Evolutionary conservation across 1,140 invertebrate genomes (phyloP).

Genomic region (Drosophila lacertosa): DNA sequence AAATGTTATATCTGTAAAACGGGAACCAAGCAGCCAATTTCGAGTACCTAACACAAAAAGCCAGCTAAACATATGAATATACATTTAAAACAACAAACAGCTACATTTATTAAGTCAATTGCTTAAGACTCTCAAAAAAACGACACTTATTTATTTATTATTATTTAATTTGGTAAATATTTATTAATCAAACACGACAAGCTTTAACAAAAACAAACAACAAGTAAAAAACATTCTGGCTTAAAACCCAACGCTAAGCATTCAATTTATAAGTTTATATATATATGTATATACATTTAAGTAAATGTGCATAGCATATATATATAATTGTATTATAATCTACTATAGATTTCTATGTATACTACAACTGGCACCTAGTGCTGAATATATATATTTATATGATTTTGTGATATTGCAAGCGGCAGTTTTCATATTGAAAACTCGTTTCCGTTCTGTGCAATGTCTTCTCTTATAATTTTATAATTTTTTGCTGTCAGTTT

Average conservation of each 20-base stretch:
- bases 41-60: conserved; percentile 43
- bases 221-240: conserved; percentile 52
- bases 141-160: conserved; percentile 54
- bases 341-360: conserved; percentile 18
- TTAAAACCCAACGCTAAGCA: conserved; percentile 65
- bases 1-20: conserved; percentile 31
- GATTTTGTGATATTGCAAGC: conserved; percentile 41
- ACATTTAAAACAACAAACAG: conserved; percentile 4
- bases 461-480: conserved; percentile 21
- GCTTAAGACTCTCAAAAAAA: conserved; percentile 24
- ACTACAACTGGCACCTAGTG: conserved; percentile 59
- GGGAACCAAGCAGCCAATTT: conserved; percentile 51
- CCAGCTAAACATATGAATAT: conserved; percentile 43
- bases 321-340: conserved; percentile 47
- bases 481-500: conserved; percentile 15
- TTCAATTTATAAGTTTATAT: conserved; percentile 68
- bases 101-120: conserved; percentile 35
- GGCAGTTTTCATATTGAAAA: conserved; percentile 78
- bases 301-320: conserved; percentile 73
- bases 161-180: conserved; percentile 36
- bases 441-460: conserved; percentile 54
- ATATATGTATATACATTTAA: conserved; percentile 59
- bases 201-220: conserved; percentile 63
- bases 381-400: conserved; percentile 9
- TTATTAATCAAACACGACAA: conserved; percentile 60